Percentiles rank a stretch among this genome's conserved stretches.
phyloP scores from a whole-genome alignment of 2,797 vertebrate species.

The Hapalemur alaotrensis region DNA sequence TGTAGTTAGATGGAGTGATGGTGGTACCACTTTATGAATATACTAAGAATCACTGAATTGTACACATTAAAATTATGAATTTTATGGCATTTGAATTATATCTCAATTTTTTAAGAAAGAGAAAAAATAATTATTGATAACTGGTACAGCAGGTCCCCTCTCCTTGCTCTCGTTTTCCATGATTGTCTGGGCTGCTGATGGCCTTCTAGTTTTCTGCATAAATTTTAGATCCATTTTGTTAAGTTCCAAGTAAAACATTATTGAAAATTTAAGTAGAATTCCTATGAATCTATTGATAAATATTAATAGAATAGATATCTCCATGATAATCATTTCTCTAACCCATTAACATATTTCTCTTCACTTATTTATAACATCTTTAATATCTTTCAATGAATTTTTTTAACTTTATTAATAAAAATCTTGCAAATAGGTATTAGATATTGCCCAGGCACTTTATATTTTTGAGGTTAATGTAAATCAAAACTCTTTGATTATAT shows the following conservation, averaged over 20 bases:
- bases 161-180: neutral
- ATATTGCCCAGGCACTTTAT: neutral
- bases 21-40: neutral
- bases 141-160: fast-evolving
- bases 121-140: neutral
- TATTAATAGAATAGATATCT: neutral
- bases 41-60: neutral
- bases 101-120: neutral
- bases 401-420: neutral
- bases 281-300: neutral
- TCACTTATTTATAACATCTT: neutral
- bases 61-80: neutral
- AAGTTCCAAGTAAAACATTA: neutral
- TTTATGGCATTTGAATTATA: neutral
- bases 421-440: neutral
- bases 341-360: neutral
- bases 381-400: neutral
- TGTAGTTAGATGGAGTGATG: neutral
- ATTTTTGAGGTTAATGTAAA: neutral
- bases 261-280: neutral
- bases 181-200: neutral
- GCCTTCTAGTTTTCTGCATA: neutral
- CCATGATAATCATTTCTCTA: neutral
- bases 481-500: neutral
- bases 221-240: neutral